Evolutionary conservation across 2,113 vertebrate genomes (phyloP), one percentile per base, ranked within the genome.

Genomic region (Chloroceryle aenea): DNA sequence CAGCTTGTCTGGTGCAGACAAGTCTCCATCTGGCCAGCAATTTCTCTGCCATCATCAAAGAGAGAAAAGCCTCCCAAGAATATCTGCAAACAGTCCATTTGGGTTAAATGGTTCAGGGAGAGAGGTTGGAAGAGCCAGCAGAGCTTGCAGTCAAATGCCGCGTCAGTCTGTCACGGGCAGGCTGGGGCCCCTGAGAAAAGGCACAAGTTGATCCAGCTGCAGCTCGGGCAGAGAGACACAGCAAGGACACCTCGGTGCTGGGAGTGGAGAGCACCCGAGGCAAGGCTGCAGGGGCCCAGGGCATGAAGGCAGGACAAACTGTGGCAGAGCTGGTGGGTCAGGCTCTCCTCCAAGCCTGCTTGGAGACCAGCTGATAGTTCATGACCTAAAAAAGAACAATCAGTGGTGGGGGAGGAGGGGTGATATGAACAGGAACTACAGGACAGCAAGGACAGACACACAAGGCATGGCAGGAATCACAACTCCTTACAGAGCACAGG

Each of bases 181-280:
- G 56, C 75, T 56, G 76, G 52, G 34, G 61, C 21, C 71, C 94
- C 77, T 97, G 93, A 78, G 96, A 96, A 97, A 95, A 94, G 74
- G 50, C 56, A 15, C 2, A 2, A 85, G 74, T 61, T 91, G 90
- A 91, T 89, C 69, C 95, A 97, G 96, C 93, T 95, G 94, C 87
- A 0, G 26, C 59, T 58, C 26, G 12, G 55, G 83, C 7, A 4
- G 14, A 1, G 1, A 56, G 53, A 59, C 42, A 7, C n/a, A 83
- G 14, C 75, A 72, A 81, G 87, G 69, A 96, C 93, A 77, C 63
- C 64, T 43, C 30, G 0, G 59, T 0, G 0, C 12, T 32, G 47
- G 55, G 77, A 85, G 58, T 52, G 21, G 27, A 93, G 67, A 30
- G 75, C 4, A 4, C 55, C 76, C 2, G 1, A 40, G 34, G 58